Conservation (phyloP, 2,888 invertebrate genomes). For the Phaonia tiefii region DNA sequence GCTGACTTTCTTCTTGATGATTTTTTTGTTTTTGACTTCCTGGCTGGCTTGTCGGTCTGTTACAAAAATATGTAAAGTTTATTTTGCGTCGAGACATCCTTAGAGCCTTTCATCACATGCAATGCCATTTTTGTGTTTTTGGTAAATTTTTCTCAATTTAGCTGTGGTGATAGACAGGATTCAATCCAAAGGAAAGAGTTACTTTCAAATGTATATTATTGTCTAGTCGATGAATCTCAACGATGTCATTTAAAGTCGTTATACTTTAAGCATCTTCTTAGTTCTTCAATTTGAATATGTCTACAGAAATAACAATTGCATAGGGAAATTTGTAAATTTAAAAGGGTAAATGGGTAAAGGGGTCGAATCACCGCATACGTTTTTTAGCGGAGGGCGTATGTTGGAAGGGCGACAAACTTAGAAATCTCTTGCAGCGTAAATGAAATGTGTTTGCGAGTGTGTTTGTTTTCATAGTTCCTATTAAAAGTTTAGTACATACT, state of each 20-base stretch:
- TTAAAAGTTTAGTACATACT: too few relatives aligned
- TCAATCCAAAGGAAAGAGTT: neutral
- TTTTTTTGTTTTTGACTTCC: neutral
- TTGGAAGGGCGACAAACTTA: too few relatives aligned
- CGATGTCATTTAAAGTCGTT: neutral
- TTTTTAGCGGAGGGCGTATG: too few relatives aligned
- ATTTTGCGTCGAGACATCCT: conserved; percentile 47
- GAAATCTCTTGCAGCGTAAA: too few relatives aligned
- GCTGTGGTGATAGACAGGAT: neutral
- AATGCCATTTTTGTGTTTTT: conserved; percentile 21
- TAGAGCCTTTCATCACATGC: conserved; percentile 37
- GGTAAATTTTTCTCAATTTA: too few relatives aligned
- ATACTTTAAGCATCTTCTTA: conserved; percentile 18
- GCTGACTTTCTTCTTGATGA: conserved; percentile 35
- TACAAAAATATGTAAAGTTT: conserved; percentile 52
- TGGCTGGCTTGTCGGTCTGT: conserved; percentile 16
- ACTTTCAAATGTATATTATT: neutral
- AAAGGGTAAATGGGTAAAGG: too few relatives aligned
- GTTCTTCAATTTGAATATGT: too few relatives aligned
- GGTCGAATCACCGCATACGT: too few relatives aligned
- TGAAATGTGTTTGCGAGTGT: too few relatives aligned
- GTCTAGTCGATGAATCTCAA: neutral
- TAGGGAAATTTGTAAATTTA: too few relatives aligned
- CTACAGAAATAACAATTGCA: too few relatives aligned
- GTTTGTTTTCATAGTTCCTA: too few relatives aligned